Conservation (phyloP, 2,888 invertebrate genomes). For the Polylopha cassiicola region DNA sequence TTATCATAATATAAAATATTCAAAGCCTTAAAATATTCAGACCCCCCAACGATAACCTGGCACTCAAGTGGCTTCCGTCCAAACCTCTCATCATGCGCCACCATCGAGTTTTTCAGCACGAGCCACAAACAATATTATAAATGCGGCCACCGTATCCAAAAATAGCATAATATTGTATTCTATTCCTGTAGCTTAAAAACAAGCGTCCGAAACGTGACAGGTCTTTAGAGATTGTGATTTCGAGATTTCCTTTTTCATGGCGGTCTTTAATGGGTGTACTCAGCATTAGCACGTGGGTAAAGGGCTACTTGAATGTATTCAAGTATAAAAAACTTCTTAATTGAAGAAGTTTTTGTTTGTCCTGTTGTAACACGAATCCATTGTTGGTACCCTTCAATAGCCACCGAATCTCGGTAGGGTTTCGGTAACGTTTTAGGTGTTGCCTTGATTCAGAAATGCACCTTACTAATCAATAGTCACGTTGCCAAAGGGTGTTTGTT, state of each 20-base stretch:
- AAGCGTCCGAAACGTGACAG: too few species aligned
- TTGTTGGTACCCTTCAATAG: too few species aligned
- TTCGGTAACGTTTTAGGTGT: conserved; percentile 13
- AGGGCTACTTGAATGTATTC: conserved; percentile 14
- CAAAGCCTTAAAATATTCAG: conserved; percentile 10
- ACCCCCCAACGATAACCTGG: conserved; percentile 16
- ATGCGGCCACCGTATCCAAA: conserved; percentile 11
- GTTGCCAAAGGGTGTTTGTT: conserved; percentile 14
- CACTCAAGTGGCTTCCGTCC: background rate
- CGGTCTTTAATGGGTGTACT: conserved; percentile 20
- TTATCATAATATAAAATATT: too few species aligned
- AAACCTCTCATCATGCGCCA: conserved; percentile 6
- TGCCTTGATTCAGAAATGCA: conserved; percentile 4
- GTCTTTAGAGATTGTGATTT: conserved; percentile 6
- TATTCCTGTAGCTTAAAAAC: background rate
- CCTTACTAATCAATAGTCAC: conserved; percentile 14
- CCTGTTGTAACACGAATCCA: too few species aligned
- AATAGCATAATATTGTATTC: conserved; percentile 1
- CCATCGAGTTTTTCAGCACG: conserved; percentile 15
- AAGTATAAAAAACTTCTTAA: conserved; percentile 13
- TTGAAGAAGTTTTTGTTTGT: background rate
- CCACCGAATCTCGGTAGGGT: too few species aligned
- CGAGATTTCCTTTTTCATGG: conserved; percentile 22
- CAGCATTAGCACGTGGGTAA: conserved; percentile 19
- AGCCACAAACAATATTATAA: conserved; percentile 7